Conservation (phyloP, 2,113 vertebrate genomes). For the Cyphomyrus discorhynchus region DNA sequence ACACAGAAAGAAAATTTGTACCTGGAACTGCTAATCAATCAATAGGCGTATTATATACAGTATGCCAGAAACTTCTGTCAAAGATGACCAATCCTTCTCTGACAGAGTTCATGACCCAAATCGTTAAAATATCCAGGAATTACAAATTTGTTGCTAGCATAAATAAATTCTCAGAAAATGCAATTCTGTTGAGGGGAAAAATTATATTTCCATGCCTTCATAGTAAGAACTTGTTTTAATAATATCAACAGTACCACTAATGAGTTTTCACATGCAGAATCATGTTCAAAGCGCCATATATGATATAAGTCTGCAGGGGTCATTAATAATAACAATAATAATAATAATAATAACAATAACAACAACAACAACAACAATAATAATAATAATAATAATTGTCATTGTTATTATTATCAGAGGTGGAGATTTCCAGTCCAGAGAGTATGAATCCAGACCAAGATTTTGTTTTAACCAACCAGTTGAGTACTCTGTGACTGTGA, state of each 20-base stretch:
- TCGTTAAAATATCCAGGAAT: background rate
- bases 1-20: background rate
- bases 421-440: too few species aligned
- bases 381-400: too few species aligned
- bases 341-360: too few species aligned
- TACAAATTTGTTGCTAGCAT: background rate
- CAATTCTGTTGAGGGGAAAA: background rate
- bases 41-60: background rate
- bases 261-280: background rate
- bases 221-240: background rate
- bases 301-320: background rate
- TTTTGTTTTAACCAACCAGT: too few species aligned
- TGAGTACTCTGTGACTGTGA: too few species aligned
- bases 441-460: too few species aligned
- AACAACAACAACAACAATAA: too few species aligned
- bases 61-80: background rate
- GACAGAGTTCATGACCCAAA: background rate
- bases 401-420: background rate
- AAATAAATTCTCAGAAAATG: background rate
- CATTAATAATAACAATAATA: too few species aligned
- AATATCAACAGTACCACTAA: background rate
- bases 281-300: background rate
- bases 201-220: background rate
- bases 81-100: background rate
- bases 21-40: background rate